Conservation (phyloP, 2,113 vertebrate genomes). For the Galemys pyrenaicus region DNA sequence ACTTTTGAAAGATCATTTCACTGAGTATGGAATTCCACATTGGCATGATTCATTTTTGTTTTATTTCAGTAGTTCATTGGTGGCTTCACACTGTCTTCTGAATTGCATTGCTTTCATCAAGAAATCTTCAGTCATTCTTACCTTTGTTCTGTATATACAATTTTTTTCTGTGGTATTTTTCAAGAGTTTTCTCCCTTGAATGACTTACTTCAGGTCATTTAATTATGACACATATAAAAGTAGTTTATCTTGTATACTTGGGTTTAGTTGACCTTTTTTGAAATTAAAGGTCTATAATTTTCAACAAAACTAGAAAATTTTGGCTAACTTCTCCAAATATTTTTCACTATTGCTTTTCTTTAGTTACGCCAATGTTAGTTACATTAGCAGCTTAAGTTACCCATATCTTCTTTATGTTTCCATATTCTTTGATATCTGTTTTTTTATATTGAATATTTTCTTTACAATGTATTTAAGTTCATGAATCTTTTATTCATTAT, state of each 20-base stretch:
- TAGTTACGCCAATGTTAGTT: not conserved
- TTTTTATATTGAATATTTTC: not conserved
- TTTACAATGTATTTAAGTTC: not conserved
- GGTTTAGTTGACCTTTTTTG: not conserved
- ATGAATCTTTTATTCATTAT: not conserved
- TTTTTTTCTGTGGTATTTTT: not conserved
- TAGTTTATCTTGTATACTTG: no score
- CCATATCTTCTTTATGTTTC: not conserved
- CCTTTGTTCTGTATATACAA: not conserved
- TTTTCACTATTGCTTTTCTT: not conserved
- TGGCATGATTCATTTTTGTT: not conserved
- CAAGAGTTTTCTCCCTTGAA: not conserved
- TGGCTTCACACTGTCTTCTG: not conserved
- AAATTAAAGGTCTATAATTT: not conserved
- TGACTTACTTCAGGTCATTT: not conserved
- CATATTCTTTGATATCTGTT: not conserved
- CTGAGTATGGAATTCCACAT: not conserved
- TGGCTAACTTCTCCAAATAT: not conserved
- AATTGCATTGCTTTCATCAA: not conserved
- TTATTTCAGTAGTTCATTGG: not conserved
- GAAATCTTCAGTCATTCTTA: not conserved
- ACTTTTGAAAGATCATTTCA: slow-evolving; percentile 1
- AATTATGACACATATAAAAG: not conserved
- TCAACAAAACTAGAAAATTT: not conserved
- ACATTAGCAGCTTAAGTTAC: not conserved